Evolutionary conservation across 2,113 vertebrate genomes (phyloP).

Genomic region (Phalacrocorax aristotelis): DNA sequence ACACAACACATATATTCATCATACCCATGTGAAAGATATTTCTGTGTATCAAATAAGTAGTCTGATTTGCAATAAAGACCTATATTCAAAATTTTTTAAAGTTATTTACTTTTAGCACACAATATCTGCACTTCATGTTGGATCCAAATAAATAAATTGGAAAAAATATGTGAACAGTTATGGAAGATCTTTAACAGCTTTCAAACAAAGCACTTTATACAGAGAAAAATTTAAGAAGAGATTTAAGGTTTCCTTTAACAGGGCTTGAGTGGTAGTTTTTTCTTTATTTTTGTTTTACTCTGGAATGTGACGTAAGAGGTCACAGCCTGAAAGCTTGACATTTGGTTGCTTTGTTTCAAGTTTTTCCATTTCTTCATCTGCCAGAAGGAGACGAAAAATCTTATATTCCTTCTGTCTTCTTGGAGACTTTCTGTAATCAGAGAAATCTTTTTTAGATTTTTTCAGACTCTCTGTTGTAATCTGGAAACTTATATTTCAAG

Average conservation of each 20-base stretch:
- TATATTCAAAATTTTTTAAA: background rate
- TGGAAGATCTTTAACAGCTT: background rate
- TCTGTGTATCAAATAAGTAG: background rate
- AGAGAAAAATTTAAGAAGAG: background rate
- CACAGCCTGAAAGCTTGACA: background rate
- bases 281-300: background rate
- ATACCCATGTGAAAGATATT: background rate
- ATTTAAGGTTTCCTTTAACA: background rate
- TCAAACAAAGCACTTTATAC: background rate
- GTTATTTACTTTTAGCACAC: background rate
- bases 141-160: background rate
- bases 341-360: background rate
- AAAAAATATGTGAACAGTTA: background rate
- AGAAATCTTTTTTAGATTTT: background rate
- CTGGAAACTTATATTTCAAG: background rate
- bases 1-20: background rate
- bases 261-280: background rate
- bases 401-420: background rate
- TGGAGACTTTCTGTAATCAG: background rate
- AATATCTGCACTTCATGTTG: background rate
- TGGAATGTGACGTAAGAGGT: background rate
- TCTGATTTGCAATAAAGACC: background rate
- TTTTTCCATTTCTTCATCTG: background rate
- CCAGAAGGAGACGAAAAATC: background rate
- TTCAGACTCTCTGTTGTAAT: background rate